These are phyloP conservation scores for Drosophila phalerata DNA, from an alignment of 2,888 invertebrate genomes.

Conservation along the genomic window DNA sequence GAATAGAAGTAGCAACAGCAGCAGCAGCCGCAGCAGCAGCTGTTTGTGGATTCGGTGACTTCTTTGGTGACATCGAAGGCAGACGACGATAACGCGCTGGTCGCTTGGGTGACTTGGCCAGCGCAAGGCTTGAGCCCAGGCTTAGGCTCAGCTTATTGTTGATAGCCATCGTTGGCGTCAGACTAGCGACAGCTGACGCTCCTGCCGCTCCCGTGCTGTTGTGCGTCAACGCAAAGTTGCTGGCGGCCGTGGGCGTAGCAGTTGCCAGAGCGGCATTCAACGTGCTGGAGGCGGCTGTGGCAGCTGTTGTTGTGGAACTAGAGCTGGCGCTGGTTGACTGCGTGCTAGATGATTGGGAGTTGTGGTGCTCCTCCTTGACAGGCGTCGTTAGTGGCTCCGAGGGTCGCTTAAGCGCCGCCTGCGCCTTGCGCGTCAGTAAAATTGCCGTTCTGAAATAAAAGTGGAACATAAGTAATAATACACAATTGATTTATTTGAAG, in stretches of 20 bases:
- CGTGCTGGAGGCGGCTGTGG: conserved; percentile 68
- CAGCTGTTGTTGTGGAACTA: conserved; percentile 60
- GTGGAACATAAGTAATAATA: not conserved
- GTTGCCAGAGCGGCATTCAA: conserved; percentile 54
- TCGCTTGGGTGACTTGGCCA: conserved; percentile 84
- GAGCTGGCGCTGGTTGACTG: conserved; percentile 68
- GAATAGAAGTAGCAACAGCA: not conserved
- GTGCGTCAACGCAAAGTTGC: conserved; percentile 63
- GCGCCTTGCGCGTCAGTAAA: conserved; percentile 91
- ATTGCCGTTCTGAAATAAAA: conserved; percentile 89
- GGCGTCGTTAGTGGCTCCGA: conserved; percentile 78
- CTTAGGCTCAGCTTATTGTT: conserved; percentile 72
- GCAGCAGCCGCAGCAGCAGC: not conserved
- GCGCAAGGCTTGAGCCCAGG: conserved; percentile 48
- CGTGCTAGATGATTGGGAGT: conserved; percentile 71
- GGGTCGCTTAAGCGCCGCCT: conserved; percentile 86
- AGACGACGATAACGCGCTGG: conserved; percentile 82
- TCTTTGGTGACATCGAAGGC: conserved; percentile 84
- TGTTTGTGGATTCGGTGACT: conserved; percentile 77
- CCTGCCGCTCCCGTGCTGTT: conserved; percentile 57
- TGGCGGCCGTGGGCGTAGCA: conserved; percentile 49
- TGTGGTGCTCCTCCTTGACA: conserved; percentile 82
- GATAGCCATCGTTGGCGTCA: conserved; percentile 66
- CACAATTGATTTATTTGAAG: too few species aligned
- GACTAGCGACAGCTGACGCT: conserved; percentile 55